These are phyloP conservation scores for Lepisosteus osseus DNA, from an alignment of 2,113 vertebrate species.

Conservation along the genomic window DNA sequence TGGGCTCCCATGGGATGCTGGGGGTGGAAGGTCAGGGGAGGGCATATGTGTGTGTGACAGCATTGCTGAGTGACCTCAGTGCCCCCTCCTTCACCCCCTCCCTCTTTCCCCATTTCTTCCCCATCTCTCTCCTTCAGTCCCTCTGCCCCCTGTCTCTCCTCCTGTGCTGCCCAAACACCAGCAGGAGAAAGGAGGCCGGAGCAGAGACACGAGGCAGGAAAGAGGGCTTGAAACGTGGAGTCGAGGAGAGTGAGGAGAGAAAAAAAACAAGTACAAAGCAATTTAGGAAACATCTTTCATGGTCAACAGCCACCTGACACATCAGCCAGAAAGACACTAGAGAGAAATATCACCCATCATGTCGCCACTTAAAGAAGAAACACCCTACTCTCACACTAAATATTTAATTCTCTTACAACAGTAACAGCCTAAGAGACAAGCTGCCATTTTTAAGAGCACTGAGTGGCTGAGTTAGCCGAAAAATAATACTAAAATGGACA, in stretches of 20 bases:
- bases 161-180: not conserved
- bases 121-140: not conserved
- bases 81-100: not conserved
- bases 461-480: no score
- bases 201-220: no score
- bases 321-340: not conserved
- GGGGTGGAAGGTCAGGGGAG: slow-evolving; percentile 10
- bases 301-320: not conserved
- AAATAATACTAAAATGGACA: no score
- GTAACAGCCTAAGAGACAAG: not conserved
- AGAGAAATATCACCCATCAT: not conserved
- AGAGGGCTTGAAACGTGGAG: not conserved
- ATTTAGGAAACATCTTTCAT: not conserved
- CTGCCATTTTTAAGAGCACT: no score
- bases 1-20: slow-evolving; percentile 24
- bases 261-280: not conserved
- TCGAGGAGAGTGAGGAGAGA: not conserved
- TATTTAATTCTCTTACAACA: not conserved
- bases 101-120: not conserved
- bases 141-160: not conserved
- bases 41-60: slow-evolving; percentile 12
- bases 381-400: not conserved
- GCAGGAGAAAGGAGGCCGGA: not conserved
- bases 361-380: not conserved
- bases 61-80: not conserved